Evolutionary conservation across 2,888 invertebrate genomes (phyloP), one percentile per base, ranked within the genome.

Genomic region (Sisyra nigra): DNA sequence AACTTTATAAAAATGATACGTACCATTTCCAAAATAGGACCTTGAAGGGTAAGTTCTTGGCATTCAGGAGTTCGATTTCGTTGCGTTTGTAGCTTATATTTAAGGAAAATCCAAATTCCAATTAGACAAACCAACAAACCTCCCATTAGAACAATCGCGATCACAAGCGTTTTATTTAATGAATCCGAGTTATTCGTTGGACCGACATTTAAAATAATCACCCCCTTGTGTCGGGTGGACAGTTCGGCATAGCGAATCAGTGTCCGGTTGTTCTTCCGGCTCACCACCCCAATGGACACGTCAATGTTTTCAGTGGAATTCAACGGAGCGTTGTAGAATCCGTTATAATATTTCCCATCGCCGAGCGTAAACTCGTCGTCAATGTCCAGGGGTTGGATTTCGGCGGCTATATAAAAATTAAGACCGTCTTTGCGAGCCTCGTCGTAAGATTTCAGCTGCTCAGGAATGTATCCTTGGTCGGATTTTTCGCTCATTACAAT

Each of bases 351-450:
- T 47, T 66, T 68, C 8, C 73, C 73, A 61, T 91, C 82, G 4
- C 92, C 92, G 36, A 92, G 74, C 1, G 71, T 66, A 60, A 92
- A 92, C 42, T 70, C 68, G 50, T 71, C 67, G 35, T 72, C 63
- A 8, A 76, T 69, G 47, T 75, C 71, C 58, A 50, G 32, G 54
- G 80, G 76, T 43, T 74, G 70, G 46, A 92, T 62, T 59, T 87
- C 83, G 1, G 85, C 91, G 5, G 87, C 72, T 24, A 91, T 78
- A 55, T 92, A 92, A 57, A 85, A 89, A 2, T 78, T 75, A 3
- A 78, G 58, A 1, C 78, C 80, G 47, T 80, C 73, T 34, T 72
- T 69, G 41, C 65, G 63, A 0, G 91, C 79, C 52, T 72, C 71
- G 44, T 74, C 62, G 61, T 76, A 79, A 54, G 77, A 72, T n/a